Percentiles rank a stretch among this genome's conserved stretches.
These are phyloP conservation scores for Scaptomyza caliginosa DNA, from an alignment of 2,888 invertebrate genomes.

Conservation along the genomic window DNA sequence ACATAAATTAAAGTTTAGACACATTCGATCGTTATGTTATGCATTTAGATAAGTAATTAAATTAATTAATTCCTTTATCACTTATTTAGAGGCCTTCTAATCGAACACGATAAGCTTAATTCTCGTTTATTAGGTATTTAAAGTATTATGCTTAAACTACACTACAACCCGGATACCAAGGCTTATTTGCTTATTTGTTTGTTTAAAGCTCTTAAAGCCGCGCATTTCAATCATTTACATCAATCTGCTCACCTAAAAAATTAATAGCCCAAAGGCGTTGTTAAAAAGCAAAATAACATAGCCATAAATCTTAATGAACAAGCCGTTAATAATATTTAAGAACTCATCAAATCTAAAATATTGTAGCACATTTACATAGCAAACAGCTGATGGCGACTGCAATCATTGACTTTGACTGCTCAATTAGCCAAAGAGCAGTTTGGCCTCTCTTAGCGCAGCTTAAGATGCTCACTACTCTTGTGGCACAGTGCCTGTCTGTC, in stretches of 20 bases:
- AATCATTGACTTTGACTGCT: slow-evolving; percentile 39
- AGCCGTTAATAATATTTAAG: slow-evolving; percentile 34
- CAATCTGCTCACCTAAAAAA: neutral
- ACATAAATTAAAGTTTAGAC: slow-evolving; percentile 34
- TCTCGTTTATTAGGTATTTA: neutral
- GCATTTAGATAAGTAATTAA: slow-evolving; percentile 71
- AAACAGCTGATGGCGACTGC: slow-evolving; percentile 33
- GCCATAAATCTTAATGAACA: slow-evolving; percentile 39
- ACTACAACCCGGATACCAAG: neutral
- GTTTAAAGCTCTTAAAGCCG: neutral
- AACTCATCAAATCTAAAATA: slow-evolving; percentile 37
- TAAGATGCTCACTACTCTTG: slow-evolving; percentile 38
- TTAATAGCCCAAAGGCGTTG: slow-evolving; percentile 10
- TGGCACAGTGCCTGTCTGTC: neutral
- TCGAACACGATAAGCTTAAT: slow-evolving; percentile 8
- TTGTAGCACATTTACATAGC: slow-evolving; percentile 43
- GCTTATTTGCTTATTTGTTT: neutral
- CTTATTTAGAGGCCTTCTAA: slow-evolving; percentile 51
- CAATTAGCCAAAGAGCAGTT: slow-evolving; percentile 43
- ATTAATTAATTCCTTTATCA: slow-evolving; percentile 71
- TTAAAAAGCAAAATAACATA: neutral
- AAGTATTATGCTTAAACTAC: neutral
- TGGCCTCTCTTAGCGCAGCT: slow-evolving; percentile 21
- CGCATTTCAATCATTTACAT: neutral
- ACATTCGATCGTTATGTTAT: slow-evolving; percentile 43